These are phyloP conservation scores for Ia io DNA, from an alignment of 2,113 vertebrate genomes.

Conservation along the genomic window DNA sequence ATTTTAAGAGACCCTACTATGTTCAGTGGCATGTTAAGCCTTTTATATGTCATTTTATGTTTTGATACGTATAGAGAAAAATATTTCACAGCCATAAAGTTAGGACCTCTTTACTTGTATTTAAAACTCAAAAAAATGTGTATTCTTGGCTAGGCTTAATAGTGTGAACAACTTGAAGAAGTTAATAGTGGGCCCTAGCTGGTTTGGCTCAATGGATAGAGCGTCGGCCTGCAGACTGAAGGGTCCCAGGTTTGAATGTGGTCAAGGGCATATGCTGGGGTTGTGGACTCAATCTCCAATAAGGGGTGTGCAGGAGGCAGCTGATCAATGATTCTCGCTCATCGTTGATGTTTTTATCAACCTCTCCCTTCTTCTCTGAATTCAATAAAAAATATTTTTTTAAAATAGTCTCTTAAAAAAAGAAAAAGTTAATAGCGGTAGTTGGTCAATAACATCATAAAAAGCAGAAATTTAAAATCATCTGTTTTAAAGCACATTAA, in stretches of 20 bases:
- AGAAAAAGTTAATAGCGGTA: neutral
- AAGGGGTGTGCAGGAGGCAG: no score
- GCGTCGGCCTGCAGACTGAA: no score
- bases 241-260: no score
- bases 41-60: neutral
- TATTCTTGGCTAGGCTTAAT: neutral
- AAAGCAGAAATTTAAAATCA: neutral
- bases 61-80: neutral
- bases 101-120: neutral
- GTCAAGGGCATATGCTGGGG: no score
- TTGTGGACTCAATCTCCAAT: no score
- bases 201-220: no score
- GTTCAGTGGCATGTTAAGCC: neutral
- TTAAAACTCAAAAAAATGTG: neutral
- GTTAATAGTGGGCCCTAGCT: neutral
- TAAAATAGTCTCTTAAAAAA: no score
- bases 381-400: no score
- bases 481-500: constrained; percentile 10
- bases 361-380: no score
- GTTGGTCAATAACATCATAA: neutral
- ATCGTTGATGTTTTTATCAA: no score
- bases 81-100: neutral
- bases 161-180: neutral
- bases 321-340: no score
- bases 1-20: neutral